A percentile compares a stretch with the other conserved stretches of the same genome.
Evolutionary conservation across 2,888 invertebrate species (phyloP).

Genomic region (Idaea biselata): DNA sequence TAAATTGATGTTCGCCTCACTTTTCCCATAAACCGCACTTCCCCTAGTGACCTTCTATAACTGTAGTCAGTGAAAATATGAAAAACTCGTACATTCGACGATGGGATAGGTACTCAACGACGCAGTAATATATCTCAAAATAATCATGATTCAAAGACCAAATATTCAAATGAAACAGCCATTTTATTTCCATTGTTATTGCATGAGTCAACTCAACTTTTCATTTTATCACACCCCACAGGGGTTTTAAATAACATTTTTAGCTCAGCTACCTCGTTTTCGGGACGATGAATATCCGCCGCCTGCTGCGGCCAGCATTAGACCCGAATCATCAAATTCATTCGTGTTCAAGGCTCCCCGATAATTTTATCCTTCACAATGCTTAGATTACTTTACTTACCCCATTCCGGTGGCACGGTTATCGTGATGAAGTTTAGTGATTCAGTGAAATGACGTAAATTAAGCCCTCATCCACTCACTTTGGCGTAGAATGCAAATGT

Average conservation of each 20-base stretch:
- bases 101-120: not conserved
- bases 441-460: conserved; percentile 25
- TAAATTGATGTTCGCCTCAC: no score
- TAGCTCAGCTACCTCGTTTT: conserved; percentile 22
- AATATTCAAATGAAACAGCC: not conserved
- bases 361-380: conserved; percentile 20
- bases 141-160: not conserved
- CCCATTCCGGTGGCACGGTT: conserved; percentile 19
- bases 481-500: conserved; percentile 28
- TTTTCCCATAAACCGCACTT: no score
- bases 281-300: conserved; percentile 24
- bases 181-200: not conserved
- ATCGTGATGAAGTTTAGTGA: conserved; percentile 25
- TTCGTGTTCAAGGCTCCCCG: conserved; percentile 19
- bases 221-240: conserved; percentile 6
- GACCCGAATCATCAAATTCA: conserved; percentile 26
- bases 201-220: not conserved
- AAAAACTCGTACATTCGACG: not conserved
- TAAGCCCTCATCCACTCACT: conserved; percentile 28
- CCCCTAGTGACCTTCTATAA: no score
- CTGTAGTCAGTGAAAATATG: not conserved
- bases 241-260: conserved; percentile 23
- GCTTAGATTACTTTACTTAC: conserved; percentile 14
- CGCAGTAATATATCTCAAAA: not conserved
- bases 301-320: conserved; percentile 24